Conservation (phyloP, 2,888 invertebrate genomes). For the Heliconius erato region DNA sequence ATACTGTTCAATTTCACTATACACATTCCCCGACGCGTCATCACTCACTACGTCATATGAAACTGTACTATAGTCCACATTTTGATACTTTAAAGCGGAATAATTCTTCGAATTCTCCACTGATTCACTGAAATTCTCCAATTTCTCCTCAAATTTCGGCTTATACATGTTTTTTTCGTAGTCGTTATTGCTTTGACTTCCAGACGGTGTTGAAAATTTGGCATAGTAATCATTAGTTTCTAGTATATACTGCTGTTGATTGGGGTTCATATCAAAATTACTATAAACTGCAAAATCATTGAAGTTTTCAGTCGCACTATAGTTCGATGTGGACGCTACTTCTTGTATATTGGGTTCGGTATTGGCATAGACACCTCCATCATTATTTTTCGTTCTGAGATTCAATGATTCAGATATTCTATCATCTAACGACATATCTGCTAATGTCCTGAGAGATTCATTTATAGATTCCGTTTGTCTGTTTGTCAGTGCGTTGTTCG, state of each 20-base stretch:
- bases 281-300: conserved; percentile 74
- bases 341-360: conserved; percentile 56
- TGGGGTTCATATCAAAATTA: conserved; percentile 71
- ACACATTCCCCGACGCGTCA: conserved; percentile 61
- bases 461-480: conserved; percentile 48
- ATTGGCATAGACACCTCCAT: conserved; percentile 73
- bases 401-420: conserved; percentile 81
- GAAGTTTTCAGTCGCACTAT: conserved; percentile 51
- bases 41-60: conserved; percentile 78
- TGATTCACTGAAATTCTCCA: conserved; percentile 75
- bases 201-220: conserved; percentile 72
- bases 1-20: conserved; percentile 71
- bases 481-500: conserved; percentile 61
- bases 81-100: conserved; percentile 77
- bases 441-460: conserved; percentile 60
- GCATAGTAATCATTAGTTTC: conserved; percentile 81
- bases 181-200: conserved; percentile 62
- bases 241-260: conserved; percentile 73
- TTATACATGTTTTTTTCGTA: conserved; percentile 82
- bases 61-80: conserved; percentile 66
- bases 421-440: conserved; percentile 79
- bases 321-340: conserved; percentile 60
- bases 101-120: conserved; percentile 80
- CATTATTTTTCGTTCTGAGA: conserved; percentile 77
- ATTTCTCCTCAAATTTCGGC: conserved; percentile 75